phyloP scores from a whole-genome alignment of 2,888 invertebrate species.

The Clunio marinus region DNA sequence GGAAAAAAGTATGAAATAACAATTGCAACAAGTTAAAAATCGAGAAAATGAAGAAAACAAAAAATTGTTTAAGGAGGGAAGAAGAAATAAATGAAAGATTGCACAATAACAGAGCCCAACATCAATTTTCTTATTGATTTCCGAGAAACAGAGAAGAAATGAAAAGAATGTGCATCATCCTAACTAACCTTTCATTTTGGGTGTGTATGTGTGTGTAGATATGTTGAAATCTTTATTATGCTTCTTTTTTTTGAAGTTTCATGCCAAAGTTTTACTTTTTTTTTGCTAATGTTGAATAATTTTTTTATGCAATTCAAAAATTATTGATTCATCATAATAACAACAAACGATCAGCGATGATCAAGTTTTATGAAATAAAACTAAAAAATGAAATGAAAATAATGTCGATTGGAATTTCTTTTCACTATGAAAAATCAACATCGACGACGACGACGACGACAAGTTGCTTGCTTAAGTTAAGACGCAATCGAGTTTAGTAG shows the following conservation, averaged over 20 bases:
- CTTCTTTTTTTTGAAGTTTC: not conserved
- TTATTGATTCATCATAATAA: not conserved
- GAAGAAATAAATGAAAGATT: conserved; percentile 13
- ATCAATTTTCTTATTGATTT: conserved; percentile 30
- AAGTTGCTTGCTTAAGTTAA: conserved; percentile 7
- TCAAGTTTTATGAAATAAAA: not conserved
- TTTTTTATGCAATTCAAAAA: not conserved
- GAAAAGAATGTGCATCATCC: conserved; percentile 31
- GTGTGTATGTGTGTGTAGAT: conserved; percentile 16
- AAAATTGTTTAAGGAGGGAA: too few species aligned
- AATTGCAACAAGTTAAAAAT: conserved; percentile 19
- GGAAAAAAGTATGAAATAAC: conserved; percentile 8
- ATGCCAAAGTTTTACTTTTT: too few species aligned
- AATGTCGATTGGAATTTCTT: not conserved
- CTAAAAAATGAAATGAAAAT: not conserved
- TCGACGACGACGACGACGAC: conserved; percentile 8
- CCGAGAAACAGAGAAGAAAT: conserved; percentile 11
- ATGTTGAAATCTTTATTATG: conserved; percentile 22
- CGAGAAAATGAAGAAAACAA: not conserved
- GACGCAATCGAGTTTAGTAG: not conserved
- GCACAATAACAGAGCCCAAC: conserved; percentile 6
- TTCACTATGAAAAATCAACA: not conserved
- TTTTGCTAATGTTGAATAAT: too few species aligned
- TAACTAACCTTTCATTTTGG: conserved; percentile 35
- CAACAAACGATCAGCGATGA: not conserved